Evolutionary conservation across 2,797 vertebrate genomes (phyloP).

Genomic region (Streptopelia turtur): DNA sequence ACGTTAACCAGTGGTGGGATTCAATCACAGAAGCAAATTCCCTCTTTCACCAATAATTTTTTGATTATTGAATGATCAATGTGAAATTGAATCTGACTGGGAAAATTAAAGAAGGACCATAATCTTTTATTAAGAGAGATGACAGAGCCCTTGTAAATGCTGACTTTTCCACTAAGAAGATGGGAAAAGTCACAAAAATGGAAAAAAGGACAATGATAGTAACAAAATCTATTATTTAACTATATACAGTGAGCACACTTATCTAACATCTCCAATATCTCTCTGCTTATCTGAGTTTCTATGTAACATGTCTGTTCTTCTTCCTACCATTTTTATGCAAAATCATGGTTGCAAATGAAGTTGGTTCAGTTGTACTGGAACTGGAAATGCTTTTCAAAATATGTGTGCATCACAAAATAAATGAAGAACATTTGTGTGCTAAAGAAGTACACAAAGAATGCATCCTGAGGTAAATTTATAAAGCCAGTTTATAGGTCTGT

Average conservation of each 20-base stretch:
- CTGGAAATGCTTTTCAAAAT: not conserved
- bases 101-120: not conserved
- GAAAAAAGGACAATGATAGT: not conserved
- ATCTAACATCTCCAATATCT: not conserved
- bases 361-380: not conserved
- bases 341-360: not conserved
- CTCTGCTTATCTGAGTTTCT: not conserved
- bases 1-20: not conserved
- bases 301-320: not conserved
- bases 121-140: not conserved
- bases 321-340: not conserved
- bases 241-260: not conserved
- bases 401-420: not conserved
- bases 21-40: not conserved
- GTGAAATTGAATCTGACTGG: not conserved
- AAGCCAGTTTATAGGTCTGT: not conserved
- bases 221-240: not conserved
- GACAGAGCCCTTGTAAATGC: not conserved
- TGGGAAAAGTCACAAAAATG: not conserved
- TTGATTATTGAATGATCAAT: not conserved
- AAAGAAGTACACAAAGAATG: not conserved
- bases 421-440: not conserved
- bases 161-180: not conserved
- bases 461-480: not conserved
- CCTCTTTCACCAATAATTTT: not conserved